Evolutionary conservation across 2,113 vertebrate species (phyloP).

Genomic region (Probosciger aterrimus): DNA sequence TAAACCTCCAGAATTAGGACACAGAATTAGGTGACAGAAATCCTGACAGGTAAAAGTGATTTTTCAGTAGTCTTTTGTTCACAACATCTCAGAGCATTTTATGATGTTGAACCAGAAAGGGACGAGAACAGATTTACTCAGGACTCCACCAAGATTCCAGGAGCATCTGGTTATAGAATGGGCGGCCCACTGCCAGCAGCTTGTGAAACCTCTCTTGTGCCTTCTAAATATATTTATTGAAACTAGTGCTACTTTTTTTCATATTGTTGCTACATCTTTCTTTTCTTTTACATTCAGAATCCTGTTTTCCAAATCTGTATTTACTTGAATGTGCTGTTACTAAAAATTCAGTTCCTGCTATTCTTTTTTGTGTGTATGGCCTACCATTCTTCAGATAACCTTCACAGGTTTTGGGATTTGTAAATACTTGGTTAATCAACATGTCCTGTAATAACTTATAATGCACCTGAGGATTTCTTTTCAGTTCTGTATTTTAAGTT

Average conservation of each 20-base stretch:
- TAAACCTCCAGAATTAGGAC: background rate
- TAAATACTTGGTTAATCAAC: background rate
- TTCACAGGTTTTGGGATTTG: background rate
- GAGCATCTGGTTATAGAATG: background rate
- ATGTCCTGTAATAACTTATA: accelerated
- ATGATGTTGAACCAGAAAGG: background rate
- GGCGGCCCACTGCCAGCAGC: background rate
- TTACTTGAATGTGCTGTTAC: background rate
- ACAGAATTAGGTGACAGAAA: background rate
- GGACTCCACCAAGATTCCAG: background rate
- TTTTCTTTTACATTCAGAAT: background rate
- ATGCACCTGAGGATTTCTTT: background rate
- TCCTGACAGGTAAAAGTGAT: background rate
- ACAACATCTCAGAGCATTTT: background rate
- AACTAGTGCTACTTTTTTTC: background rate
- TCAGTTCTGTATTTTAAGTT: background rate
- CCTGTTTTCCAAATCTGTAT: background rate
- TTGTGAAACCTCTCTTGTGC: background rate
- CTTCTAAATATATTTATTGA: background rate
- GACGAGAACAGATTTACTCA: background rate
- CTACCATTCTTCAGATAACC: background rate
- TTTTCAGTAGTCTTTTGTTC: background rate
- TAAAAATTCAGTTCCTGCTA: background rate
- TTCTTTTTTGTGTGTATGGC: background rate
- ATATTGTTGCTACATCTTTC: background rate